Conservation (phyloP, 2,113 vertebrate genomes). For the Calcarius ornatus region DNA sequence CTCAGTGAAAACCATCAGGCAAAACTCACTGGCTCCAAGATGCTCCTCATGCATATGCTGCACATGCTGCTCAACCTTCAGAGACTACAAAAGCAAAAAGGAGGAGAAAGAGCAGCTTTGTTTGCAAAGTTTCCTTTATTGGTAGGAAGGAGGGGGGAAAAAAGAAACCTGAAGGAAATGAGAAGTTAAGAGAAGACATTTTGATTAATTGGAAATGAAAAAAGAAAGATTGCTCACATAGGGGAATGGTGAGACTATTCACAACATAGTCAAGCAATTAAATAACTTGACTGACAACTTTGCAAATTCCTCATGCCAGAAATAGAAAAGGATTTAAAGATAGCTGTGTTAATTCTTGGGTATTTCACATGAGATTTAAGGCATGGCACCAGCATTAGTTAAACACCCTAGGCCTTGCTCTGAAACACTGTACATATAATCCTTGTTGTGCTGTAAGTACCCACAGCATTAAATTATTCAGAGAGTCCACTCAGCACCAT, state of each 20-base stretch:
- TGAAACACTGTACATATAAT: neutral
- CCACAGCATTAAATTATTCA: neutral
- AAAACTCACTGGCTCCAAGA: neutral
- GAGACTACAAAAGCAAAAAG: neutral
- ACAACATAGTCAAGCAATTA: neutral
- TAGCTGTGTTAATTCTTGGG: neutral
- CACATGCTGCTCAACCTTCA: neutral
- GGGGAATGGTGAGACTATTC: neutral
- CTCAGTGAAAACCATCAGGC: slow-evolving; percentile 11
- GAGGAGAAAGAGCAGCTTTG: neutral
- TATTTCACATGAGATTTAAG: neutral
- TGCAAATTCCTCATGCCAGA: neutral
- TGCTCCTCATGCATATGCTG: neutral
- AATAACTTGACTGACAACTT: neutral
- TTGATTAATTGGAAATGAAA: slow-evolving; percentile 6
- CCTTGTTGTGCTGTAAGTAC: neutral
- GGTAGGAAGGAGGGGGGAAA: neutral
- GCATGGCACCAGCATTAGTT: neutral
- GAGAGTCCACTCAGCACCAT: neutral
- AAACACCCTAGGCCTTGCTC: neutral
- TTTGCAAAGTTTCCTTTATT: slow-evolving; percentile 2
- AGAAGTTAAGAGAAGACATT: neutral
- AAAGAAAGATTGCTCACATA: neutral
- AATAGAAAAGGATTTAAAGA: neutral
- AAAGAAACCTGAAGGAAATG: neutral